Base-by-base conservation (phyloP, 2,888 invertebrate genomes). In the Corythucha ciliata region DNA sequence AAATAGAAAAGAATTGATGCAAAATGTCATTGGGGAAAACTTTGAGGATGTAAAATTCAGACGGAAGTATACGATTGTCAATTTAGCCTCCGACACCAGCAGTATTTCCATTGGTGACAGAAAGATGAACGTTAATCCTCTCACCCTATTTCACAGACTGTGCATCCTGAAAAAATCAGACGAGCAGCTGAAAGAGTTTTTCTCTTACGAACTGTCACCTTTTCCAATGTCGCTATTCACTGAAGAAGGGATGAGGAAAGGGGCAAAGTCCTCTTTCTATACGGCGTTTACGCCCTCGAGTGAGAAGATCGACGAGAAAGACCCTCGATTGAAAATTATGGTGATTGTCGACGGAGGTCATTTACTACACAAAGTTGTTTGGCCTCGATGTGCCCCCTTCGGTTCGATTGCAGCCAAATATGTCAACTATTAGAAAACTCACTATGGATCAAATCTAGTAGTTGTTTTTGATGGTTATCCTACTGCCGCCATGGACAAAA, bases 321-420 rank as follows among this genome's bases (percentile, higher is more conserved):
- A n/a, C n/a, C n/a, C n/a, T n/a, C n/a, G n/a, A n/a, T n/a, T n/a
- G n/a, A n/a, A n/a, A n/a, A n/a, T n/a, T n/a, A n/a, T n/a, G n/a
- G n/a, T n/a, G n/a, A n/a, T 48, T 36, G 20, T 48, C 27, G 48
- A 48, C 14, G 49, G 49, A 12, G 49, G 41, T 26, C 40, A 44
- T 40, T 41, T 49, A 29, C 41, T 44, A 18, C 42, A 45, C 41
- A 49, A 51, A 25, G 51, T 51, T 51, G 32, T 51, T 14, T 51
- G 51, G 51, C 32, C 32, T 33, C 41, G 51, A 51, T 45, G 41
- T 42, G 44, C 34, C 10, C 33, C 34, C 21, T 37, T 37, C 21
- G 37, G 10, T 5, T 12, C 14, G 2, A 49, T 49, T 49, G 40
- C 21, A 14, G 40, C 25, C 8, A 41, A 49, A 29, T 44, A 49